Evolutionary conservation across 1,140 invertebrate genomes (phyloP).

Genomic region (Pogonognathellus flavescens): DNA sequence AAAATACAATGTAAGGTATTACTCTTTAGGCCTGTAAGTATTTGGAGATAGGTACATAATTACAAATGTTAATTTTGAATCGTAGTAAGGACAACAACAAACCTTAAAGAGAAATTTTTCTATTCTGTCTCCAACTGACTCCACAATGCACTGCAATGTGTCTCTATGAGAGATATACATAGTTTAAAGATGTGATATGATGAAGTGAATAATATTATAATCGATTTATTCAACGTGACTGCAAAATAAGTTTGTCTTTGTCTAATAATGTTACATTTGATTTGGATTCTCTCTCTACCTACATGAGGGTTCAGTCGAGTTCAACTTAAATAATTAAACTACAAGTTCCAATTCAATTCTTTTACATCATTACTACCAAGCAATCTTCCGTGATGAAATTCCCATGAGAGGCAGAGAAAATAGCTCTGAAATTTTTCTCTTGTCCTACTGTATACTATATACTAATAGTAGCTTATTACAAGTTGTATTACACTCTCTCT

Average conservation of each 20-base stretch:
- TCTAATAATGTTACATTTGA: background rate
- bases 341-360: background rate
- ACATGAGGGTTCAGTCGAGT: constrained; percentile 18
- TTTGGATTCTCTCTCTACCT: no score
- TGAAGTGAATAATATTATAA: background rate
- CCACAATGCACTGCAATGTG: no score
- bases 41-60: background rate
- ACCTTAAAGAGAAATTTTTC: constrained; percentile 1
- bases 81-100: background rate
- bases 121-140: background rate
- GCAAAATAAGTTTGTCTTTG: background rate
- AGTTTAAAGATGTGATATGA: background rate
- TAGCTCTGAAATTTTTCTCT: no score
- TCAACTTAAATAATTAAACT: constrained; percentile 19
- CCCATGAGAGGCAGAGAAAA: no score
- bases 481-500: no score
- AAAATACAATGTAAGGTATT: background rate
- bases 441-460: no score
- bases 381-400: background rate
- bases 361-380: background rate
- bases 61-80: background rate
- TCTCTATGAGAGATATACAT: background rate
- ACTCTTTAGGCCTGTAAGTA: no score
- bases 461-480: no score
- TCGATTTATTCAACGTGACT: constrained; percentile 8